These are phyloP conservation scores for Melanerpes aurifrons DNA, from an alignment of 2,113 vertebrate species.

Conservation along the genomic window DNA sequence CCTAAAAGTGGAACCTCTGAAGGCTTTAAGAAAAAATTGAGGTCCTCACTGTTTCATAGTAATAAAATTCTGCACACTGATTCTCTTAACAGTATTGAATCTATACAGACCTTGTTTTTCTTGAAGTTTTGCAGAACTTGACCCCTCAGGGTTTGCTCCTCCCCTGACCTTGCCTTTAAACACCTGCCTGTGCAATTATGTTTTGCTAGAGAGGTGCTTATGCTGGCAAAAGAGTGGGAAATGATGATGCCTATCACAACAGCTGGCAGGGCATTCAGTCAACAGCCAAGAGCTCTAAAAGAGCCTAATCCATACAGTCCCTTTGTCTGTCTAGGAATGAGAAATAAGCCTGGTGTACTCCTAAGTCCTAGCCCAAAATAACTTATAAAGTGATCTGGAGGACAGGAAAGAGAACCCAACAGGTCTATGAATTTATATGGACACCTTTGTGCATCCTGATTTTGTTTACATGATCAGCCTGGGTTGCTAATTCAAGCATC, in stretches of 20 bases:
- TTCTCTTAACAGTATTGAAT: not conserved
- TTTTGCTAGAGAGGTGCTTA: not conserved
- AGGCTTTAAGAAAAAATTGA: not conserved
- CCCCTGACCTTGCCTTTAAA: not conserved
- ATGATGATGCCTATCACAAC: too few relatives aligned
- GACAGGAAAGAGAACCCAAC: not conserved
- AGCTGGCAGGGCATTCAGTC: too few relatives aligned
- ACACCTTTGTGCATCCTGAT: too few relatives aligned
- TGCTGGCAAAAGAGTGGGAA: not conserved
- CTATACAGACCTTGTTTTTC: not conserved
- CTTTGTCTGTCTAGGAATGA: not conserved
- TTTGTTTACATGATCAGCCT: not conserved
- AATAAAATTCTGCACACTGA: not conserved
- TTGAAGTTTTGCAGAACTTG: not conserved
- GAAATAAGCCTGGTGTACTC: not conserved
- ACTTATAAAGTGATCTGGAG: rapidly evolving
- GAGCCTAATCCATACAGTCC: too few relatives aligned
- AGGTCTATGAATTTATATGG: not conserved
- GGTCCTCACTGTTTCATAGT: not conserved
- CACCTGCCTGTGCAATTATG: not conserved
- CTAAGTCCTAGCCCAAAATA: not conserved
- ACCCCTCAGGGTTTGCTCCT: not conserved
- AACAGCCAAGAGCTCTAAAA: too few relatives aligned
- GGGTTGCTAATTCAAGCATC: not conserved
- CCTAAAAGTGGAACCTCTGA: not conserved